Conservation (phyloP, 2,797 vertebrate genomes). For the Vireo griseus region DNA sequence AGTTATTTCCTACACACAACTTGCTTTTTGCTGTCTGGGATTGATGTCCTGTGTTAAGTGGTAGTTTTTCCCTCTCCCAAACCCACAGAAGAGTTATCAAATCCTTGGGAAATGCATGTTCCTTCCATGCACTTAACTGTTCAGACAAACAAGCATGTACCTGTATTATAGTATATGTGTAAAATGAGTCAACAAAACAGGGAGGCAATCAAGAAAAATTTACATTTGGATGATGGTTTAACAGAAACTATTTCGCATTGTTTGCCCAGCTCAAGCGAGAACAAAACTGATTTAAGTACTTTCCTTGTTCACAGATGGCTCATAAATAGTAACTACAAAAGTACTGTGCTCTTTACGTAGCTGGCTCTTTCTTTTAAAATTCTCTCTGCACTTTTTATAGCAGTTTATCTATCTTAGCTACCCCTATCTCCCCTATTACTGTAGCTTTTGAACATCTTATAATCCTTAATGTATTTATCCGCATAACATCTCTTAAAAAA, state of each 20-base stretch:
- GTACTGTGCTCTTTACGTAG: background rate
- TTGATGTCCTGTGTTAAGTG: background rate
- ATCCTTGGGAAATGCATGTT: background rate
- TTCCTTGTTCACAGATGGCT: background rate
- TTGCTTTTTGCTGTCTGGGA: background rate
- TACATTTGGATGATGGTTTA: background rate
- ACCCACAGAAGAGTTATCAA: background rate
- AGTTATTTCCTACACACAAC: background rate
- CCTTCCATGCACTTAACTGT: background rate
- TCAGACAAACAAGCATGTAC: background rate
- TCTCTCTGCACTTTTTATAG: background rate
- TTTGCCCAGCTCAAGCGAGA: background rate
- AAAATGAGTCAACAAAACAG: background rate
- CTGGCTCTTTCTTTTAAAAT: background rate
- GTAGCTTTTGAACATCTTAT: background rate
- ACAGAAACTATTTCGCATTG: constrained; percentile 1
- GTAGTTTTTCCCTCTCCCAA: background rate
- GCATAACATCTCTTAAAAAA: background rate
- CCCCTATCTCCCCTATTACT: background rate
- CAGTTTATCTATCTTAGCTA: background rate
- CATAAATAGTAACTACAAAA: constrained; percentile 9
- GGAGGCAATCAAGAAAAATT: background rate
- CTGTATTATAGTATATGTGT: background rate
- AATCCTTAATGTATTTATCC: background rate
- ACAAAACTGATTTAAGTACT: constrained; percentile 25